These are phyloP conservation scores for Campodea augens DNA, from an alignment of 1,140 invertebrate species.

Conservation along the genomic window DNA sequence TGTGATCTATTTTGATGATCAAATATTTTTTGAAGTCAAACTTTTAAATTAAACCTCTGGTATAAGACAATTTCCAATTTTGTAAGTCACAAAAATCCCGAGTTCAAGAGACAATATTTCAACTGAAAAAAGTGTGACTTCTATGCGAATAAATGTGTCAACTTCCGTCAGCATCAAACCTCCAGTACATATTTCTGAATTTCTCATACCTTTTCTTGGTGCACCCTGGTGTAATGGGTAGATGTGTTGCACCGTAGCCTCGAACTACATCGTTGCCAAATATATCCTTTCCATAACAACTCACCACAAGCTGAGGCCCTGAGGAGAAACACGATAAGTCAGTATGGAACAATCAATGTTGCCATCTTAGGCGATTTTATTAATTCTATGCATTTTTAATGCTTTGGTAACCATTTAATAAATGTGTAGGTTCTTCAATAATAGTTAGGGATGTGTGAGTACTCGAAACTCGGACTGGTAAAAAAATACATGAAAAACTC, in stretches of 20 bases:
- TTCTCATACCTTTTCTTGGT: slow-evolving; percentile 29
- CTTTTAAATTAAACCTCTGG: neutral
- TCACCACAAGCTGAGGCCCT: slow-evolving; percentile 61
- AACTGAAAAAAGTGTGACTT: neutral
- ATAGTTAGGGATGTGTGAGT: too few species aligned
- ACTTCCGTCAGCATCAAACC: neutral
- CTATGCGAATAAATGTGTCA: neutral
- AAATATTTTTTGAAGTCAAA: slow-evolving; percentile 7
- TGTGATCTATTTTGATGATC: too few species aligned
- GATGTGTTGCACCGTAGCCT: slow-evolving; percentile 50
- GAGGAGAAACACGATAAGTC: too few species aligned
- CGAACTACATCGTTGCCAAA: slow-evolving; percentile 59
- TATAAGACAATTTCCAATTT: neutral
- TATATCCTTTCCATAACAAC: slow-evolving; percentile 49
- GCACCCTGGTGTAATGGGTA: slow-evolving; percentile 44
- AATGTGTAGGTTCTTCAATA: too few species aligned
- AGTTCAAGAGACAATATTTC: neutral
- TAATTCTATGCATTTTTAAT: too few species aligned
- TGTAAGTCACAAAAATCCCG: neutral
- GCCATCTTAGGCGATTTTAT: too few species aligned
- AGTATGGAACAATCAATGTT: too few species aligned
- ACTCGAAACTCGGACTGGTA: too few species aligned
- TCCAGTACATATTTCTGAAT: neutral
- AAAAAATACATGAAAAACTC: too few species aligned
- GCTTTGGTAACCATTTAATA: too few species aligned